These are phyloP conservation scores for Gymnarchus niloticus DNA, from an alignment of 2,113 vertebrate genomes.

Conservation along the genomic window DNA sequence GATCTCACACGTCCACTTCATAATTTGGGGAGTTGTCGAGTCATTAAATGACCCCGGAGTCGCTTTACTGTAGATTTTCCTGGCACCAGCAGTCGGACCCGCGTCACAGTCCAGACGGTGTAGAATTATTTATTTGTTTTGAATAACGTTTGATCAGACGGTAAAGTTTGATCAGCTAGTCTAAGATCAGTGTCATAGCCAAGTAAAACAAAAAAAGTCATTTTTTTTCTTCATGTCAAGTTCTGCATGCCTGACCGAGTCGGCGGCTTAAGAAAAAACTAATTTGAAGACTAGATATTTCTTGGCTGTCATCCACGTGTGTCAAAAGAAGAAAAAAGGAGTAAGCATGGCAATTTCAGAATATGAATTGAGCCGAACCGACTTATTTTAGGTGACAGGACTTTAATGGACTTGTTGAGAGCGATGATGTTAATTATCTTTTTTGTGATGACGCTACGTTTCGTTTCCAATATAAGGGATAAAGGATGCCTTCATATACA, in stretches of 20 bases:
- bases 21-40: constrained; percentile 20
- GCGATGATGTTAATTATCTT: constrained; percentile 63
- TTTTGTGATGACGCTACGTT: constrained; percentile 52
- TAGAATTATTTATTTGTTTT: not conserved
- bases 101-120: not conserved
- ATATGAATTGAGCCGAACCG: constrained; percentile 41
- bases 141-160: not conserved
- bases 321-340: constrained; percentile 39
- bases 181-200: not conserved
- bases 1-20: constrained; percentile 31
- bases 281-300: constrained; percentile 18
- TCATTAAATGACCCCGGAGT: constrained; percentile 24
- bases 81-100: not conserved
- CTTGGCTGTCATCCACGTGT: constrained; percentile 44
- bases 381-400: constrained; percentile 46
- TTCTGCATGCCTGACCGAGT: not conserved
- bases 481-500: constrained; percentile 38
- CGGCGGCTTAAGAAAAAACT: constrained; percentile 6
- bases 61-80: not conserved
- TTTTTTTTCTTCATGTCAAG: not conserved
- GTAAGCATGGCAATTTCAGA: constrained; percentile 39
- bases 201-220: not conserved
- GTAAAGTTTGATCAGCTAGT: not conserved
- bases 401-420: constrained; percentile 58
- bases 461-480: constrained; percentile 47